phyloP scores from a whole-genome alignment of 2,888 invertebrate genomes.

The Cyaniris semiargus region DNA sequence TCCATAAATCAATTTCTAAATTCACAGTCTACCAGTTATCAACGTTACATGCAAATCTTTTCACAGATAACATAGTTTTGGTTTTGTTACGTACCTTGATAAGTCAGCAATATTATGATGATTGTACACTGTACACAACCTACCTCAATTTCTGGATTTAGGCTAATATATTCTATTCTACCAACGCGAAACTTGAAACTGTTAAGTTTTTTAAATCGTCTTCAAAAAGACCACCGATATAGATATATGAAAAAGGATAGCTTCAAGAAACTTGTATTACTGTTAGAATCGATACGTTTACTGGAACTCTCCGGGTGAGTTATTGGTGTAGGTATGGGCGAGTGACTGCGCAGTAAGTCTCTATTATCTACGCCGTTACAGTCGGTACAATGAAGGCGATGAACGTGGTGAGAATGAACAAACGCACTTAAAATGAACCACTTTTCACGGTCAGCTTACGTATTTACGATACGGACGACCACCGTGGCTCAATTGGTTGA shows the following conservation, averaged over 20 bases:
- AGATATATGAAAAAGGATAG: constrained; percentile 24
- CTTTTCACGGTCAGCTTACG: constrained; percentile 34
- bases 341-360: constrained; percentile 79
- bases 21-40: too few species aligned
- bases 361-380: constrained; percentile 78
- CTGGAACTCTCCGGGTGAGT: constrained; percentile 66
- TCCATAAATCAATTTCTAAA: background rate
- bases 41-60: too few species aligned
- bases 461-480: constrained; percentile 30
- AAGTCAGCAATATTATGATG: too few species aligned
- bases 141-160: too few species aligned
- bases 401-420: constrained; percentile 71
- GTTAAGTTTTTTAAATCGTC: background rate
- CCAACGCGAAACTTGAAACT: too few species aligned
- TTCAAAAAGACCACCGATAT: background rate
- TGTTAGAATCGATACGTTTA: constrained; percentile 49
- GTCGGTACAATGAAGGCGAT: constrained; percentile 75
- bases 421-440: constrained; percentile 49
- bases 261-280: constrained; percentile 39
- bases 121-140: too few species aligned
- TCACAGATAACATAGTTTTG: too few species aligned
- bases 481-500: too few species aligned
- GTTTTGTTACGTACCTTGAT: too few species aligned
- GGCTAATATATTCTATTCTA: too few species aligned
- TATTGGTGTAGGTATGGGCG: constrained; percentile 71